Conservation (phyloP, 2,888 invertebrate genomes). For the Ferdinandea cuprea region DNA sequence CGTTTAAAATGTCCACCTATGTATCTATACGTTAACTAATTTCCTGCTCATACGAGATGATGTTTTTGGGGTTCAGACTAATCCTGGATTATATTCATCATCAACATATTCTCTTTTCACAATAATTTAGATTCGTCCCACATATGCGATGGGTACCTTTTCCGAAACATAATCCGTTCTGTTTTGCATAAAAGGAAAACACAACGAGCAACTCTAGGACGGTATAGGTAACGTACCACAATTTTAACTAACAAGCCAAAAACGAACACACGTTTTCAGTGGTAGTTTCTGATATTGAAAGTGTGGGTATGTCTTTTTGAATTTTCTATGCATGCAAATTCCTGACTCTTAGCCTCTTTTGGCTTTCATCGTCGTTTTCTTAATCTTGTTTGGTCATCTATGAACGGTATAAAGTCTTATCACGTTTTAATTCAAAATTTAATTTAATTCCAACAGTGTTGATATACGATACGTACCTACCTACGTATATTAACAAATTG, state of each 20-base stretch:
- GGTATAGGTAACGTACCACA: neutral
- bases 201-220: neutral
- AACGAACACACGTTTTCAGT: neutral
- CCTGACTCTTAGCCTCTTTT: conserved; percentile 4
- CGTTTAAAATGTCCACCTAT: neutral
- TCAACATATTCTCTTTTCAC: conserved; percentile 19
- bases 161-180: conserved; percentile 25
- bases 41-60: neutral
- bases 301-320: neutral
- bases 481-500: neutral
- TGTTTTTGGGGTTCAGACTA: neutral
- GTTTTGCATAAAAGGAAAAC: conserved; percentile 18
- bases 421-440: neutral
- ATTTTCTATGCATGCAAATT: conserved; percentile 16
- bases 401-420: neutral
- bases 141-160: neutral
- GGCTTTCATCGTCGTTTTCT: conserved; percentile 4
- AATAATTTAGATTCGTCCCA: conserved; percentile 10
- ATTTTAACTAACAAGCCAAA: conserved; percentile 3
- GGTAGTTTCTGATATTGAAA: neutral
- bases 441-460: neutral
- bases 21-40: neutral
- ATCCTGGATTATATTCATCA: conserved; percentile 32
- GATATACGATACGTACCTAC: too few species aligned
- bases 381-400: conserved; percentile 26